Evolutionary conservation across 2,797 vertebrate genomes (phyloP), one percentile per base, ranked within the genome.

Genomic region (Gallinago stenura): DNA sequence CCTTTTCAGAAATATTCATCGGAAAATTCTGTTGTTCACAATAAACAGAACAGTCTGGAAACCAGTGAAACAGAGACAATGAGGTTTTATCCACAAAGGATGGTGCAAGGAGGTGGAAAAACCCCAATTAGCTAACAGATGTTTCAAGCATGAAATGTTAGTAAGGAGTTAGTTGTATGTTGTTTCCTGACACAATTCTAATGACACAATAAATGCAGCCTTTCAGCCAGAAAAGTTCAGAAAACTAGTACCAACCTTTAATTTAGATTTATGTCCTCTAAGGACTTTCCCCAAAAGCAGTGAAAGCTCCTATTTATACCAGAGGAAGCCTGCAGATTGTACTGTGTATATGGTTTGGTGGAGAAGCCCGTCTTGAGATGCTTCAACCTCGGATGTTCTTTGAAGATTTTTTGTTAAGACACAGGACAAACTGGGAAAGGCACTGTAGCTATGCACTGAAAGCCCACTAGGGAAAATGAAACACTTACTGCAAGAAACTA

Each of bases 401-500:
- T 57, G 20, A 12, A 75, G 65, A 7, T 45, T 46, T 95, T 95
- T 75, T 72, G 43, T 71, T 75, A 76, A 71, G 50, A 85, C 21
- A 69, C 6, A 15, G 76, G 80, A 92, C 51, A 73, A 68, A 92
- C 43, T 6, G 18, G 50, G 31, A 50, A 80, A 90, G 28, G 18
- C 25, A 62, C 37, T 24, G n/a, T 45, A 83, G 65, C 46, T 72
- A 39, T 43, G 31, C 16, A 56, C 4, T 76, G 79, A 91, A 92
- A 95, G 60, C 37, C 21, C 77, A 57, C 33, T 35, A 58, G 33
- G 35, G 78, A 91, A 91, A 95, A 94, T 7, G 10, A 90, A 96
- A 78, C 18, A 30, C 43, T 83, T 82, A 68, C 70, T 92, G 70
- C 57, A 78, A 69, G 69, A 79, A 91, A 69, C 60, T 60, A 56